These are phyloP conservation scores for Gambusia holbrooki DNA, from an alignment of 2,113 vertebrate species.

Conservation along the genomic window DNA sequence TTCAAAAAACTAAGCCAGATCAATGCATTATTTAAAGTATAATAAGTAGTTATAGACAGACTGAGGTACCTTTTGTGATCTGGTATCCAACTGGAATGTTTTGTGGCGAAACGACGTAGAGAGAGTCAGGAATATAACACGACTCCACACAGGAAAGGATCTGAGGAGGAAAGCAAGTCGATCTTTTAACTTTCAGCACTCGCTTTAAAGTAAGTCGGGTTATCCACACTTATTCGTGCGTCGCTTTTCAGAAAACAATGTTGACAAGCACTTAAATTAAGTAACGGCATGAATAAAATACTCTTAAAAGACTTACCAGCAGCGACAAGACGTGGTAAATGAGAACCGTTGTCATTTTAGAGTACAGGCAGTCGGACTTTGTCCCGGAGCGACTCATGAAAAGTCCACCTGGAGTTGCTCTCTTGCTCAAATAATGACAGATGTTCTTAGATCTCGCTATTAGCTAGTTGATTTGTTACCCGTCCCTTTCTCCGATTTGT, in stretches of 20 bases:
- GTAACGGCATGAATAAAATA: background rate
- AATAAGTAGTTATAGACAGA: too few species aligned
- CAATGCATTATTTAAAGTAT: background rate
- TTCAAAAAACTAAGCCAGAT: background rate
- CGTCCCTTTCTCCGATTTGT: constrained; percentile 3
- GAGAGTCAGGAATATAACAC: constrained; percentile 24
- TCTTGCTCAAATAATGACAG: background rate
- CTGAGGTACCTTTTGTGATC: constrained; percentile 56
- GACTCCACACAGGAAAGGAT: constrained; percentile 35
- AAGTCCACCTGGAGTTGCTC: background rate
- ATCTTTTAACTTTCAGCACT: too few species aligned
- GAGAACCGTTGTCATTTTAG: constrained; percentile 53
- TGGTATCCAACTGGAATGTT: constrained; percentile 30
- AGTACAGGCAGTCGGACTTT: background rate
- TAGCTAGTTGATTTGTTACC: background rate
- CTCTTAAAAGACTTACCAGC: constrained; percentile 56
- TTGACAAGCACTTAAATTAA: background rate
- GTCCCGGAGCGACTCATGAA: background rate
- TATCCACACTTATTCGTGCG: background rate
- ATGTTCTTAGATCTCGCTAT: background rate
- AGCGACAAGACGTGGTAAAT: constrained; percentile 25
- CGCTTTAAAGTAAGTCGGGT: too few species aligned
- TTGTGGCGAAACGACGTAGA: constrained; percentile 38
- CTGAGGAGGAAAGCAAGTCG: constrained; percentile 24
- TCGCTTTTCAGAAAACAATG: background rate